phyloP scores from a whole-genome alignment of 2,113 vertebrate species.

The Phaethornis superciliosus region DNA sequence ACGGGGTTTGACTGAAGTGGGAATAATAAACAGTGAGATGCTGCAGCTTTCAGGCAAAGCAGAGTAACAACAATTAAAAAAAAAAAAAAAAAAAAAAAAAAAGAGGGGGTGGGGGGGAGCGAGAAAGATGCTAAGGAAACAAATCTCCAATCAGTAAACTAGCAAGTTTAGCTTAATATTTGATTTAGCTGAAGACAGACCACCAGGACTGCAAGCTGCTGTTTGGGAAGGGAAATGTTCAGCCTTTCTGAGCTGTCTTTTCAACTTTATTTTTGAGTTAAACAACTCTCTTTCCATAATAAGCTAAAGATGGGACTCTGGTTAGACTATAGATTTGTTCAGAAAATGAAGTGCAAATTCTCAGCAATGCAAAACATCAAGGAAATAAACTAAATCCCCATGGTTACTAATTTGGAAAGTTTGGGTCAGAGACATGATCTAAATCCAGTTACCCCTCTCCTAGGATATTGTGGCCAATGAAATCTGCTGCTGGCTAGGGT shows the following conservation, averaged over 20 bases:
- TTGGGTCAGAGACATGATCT: background rate
- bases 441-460: background rate
- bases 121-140: slow-evolving; percentile 11
- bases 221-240: background rate
- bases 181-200: slow-evolving; percentile 39
- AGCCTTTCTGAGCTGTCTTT: slow-evolving; percentile 29
- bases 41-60: slow-evolving; percentile 88
- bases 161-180: slow-evolving; percentile 23
- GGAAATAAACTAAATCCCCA: slow-evolving; percentile 6
- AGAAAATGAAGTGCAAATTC: slow-evolving; percentile 25
- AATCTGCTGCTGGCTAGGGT: background rate
- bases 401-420: background rate
- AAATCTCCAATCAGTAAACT: slow-evolving; percentile 33
- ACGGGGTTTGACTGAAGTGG: slow-evolving; percentile 78
- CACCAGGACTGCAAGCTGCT: background rate
- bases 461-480: background rate
- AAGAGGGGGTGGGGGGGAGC: background rate
- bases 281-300: background rate
- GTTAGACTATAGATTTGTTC: background rate
- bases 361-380: background rate
- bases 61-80: slow-evolving; percentile 84
- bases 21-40: slow-evolving; percentile 84
- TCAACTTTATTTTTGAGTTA: slow-evolving; percentile 34
- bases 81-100: background rate
- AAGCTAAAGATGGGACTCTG: background rate